A percentile compares a stretch with the other conserved stretches of the same genome.
phyloP scores from a whole-genome alignment of 2,888 invertebrate genomes.

The Serrognathus titanus region DNA sequence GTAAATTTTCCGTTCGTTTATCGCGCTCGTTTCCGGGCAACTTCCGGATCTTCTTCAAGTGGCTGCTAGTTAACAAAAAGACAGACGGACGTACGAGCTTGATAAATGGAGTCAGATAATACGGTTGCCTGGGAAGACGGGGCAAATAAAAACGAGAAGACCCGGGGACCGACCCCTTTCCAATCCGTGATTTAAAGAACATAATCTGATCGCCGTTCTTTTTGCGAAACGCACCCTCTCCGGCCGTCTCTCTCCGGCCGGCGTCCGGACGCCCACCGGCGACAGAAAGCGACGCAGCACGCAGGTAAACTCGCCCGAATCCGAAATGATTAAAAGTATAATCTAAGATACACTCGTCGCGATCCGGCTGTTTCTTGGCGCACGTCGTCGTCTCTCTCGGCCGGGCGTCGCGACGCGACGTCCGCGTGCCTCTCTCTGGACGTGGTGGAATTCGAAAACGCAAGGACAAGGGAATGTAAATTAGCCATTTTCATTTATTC shows the following conservation, averaged over 20 bases:
- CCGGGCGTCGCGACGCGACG: background rate
- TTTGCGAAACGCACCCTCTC: background rate
- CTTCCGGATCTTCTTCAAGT: too few relatives aligned
- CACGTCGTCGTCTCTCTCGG: background rate
- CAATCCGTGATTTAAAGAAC: slow-evolving; percentile 11
- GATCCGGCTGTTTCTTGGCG: background rate
- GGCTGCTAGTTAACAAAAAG: too few relatives aligned
- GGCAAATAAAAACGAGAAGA: background rate
- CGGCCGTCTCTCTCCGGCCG: background rate
- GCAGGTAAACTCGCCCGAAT: slow-evolving; percentile 30
- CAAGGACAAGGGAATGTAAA: slow-evolving; percentile 45
- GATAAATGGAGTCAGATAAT: too few relatives aligned
- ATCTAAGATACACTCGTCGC: slow-evolving; percentile 43
- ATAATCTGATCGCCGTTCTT: slow-evolving; percentile 7
- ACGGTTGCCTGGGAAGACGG: too few relatives aligned
- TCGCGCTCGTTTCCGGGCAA: too few relatives aligned
- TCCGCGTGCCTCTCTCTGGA: background rate
- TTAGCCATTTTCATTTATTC: slow-evolving; percentile 48
- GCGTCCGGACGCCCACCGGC: background rate
- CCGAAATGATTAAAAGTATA: slow-evolving; percentile 45
- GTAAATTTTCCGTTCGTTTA: too few relatives aligned
- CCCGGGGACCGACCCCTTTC: background rate
- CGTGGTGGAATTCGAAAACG: background rate
- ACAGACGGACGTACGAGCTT: too few relatives aligned
- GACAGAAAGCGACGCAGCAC: slow-evolving; percentile 5